These are phyloP conservation scores for Euproctis similis DNA, from an alignment of 2,888 invertebrate species.

Conservation along the genomic window DNA sequence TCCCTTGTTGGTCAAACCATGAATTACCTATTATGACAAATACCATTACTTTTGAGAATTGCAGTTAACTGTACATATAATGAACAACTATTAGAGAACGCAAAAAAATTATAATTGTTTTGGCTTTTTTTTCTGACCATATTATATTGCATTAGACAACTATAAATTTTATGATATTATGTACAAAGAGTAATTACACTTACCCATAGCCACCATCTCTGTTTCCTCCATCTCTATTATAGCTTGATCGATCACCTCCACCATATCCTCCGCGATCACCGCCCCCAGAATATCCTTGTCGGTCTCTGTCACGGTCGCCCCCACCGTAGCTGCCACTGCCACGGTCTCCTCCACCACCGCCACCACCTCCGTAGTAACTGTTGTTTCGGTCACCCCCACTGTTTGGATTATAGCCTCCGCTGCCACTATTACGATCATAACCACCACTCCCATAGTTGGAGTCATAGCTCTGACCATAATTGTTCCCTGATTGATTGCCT, in stretches of 20 bases:
- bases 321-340: slow-evolving; percentile 21
- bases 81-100: too few relatives aligned
- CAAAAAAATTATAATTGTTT: too few relatives aligned
- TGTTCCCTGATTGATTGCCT: slow-evolving; percentile 40
- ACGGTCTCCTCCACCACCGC: slow-evolving; percentile 36
- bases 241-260: slow-evolving; percentile 64
- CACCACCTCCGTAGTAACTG: slow-evolving; percentile 1
- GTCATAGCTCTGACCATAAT: slow-evolving; percentile 50
- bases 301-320: slow-evolving; percentile 54
- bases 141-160: too few relatives aligned
- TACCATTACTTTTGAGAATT: too few relatives aligned
- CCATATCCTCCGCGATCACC: slow-evolving; percentile 62
- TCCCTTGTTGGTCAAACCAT: too few relatives aligned
- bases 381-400: slow-evolving; percentile 35
- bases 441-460: slow-evolving; percentile 43
- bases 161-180: too few relatives aligned
- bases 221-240: slow-evolving; percentile 76
- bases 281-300: slow-evolving; percentile 50
- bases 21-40: too few relatives aligned
- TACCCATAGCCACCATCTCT: slow-evolving; percentile 77
- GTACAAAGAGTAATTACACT: slow-evolving; percentile 36
- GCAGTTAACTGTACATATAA: too few relatives aligned
- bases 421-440: slow-evolving; percentile 33
- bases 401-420: slow-evolving; percentile 32
- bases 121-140: too few relatives aligned